phyloP scores from a whole-genome alignment of 2,113 vertebrate genomes.

The Carassius gibelio region DNA sequence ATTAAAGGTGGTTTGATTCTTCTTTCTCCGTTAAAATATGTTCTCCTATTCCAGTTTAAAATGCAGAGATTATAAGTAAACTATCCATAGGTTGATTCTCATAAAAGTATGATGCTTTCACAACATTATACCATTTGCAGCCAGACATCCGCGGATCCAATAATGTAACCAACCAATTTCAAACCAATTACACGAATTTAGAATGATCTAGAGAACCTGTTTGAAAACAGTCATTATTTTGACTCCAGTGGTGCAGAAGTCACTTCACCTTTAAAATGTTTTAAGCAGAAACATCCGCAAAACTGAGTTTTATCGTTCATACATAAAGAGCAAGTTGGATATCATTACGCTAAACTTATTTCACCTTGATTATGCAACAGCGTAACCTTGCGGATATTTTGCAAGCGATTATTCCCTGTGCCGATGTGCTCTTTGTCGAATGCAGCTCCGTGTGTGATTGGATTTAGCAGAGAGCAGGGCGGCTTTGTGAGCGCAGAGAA shows the following conservation, averaged over 20 bases:
- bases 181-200: not conserved
- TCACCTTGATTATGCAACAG: conserved; percentile 3
- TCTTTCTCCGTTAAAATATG: not conserved
- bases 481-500: conserved; percentile 35
- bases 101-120: not conserved
- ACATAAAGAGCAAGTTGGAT: not conserved
- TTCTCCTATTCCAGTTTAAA: not conserved
- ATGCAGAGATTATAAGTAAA: not conserved
- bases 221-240: not conserved
- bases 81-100: not conserved
- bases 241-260: not conserved
- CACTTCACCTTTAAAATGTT: not conserved
- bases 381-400: conserved; percentile 26
- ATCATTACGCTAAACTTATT: not conserved
- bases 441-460: conserved; percentile 27
- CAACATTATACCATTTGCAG: not conserved
- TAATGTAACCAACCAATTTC: not conserved
- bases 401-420: conserved; percentile 21
- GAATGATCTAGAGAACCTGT: not conserved
- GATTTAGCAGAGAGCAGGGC: conserved; percentile 33
- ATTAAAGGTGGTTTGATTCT: not conserved
- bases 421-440: conserved; percentile 23
- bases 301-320: not conserved
- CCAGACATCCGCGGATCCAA: not conserved
- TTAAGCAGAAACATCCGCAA: not conserved